These are phyloP conservation scores for Phyllopteryx taeniolatus DNA, from an alignment of 2,113 vertebrate species.

Conservation along the genomic window DNA sequence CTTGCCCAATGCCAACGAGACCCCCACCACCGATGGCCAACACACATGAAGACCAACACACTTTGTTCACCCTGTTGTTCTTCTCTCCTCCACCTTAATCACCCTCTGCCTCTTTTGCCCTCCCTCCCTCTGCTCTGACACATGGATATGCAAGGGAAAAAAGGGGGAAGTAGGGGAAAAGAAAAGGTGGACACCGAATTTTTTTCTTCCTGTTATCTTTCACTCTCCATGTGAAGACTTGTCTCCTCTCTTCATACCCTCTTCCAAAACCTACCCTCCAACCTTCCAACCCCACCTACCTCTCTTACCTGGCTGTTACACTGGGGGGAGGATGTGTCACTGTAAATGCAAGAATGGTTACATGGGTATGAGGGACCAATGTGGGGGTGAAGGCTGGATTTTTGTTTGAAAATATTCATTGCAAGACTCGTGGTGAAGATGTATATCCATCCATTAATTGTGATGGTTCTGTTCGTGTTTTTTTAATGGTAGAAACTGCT, in stretches of 20 bases:
- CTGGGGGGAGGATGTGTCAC: slow-evolving; percentile 49
- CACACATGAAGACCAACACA: slow-evolving; percentile 83
- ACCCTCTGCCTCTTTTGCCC: slow-evolving; percentile 67
- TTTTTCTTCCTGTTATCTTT: slow-evolving; percentile 16
- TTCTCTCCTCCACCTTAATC: slow-evolving; percentile 67
- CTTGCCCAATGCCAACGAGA: slow-evolving; percentile 80
- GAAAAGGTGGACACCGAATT: slow-evolving; percentile 17
- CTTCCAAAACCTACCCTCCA: slow-evolving; percentile 10
- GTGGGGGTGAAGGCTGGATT: slow-evolving; percentile 15
- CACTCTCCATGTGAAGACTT: slow-evolving; percentile 33
- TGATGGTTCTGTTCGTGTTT: slow-evolving; percentile 48
- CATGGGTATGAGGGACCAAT: slow-evolving; percentile 18
- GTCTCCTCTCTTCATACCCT: slow-evolving; percentile 16
- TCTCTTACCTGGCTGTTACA: slow-evolving; percentile 36
- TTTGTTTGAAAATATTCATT: slow-evolving; percentile 27
- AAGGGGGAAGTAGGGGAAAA: slow-evolving; percentile 17
- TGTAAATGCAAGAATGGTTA: slow-evolving; percentile 47
- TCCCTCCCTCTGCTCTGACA: slow-evolving; percentile 59
- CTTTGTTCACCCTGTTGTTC: slow-evolving; percentile 36
- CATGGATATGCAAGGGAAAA: slow-evolving; percentile 31
- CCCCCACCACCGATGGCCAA: slow-evolving; percentile 87
- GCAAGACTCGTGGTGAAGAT: slow-evolving; percentile 20
- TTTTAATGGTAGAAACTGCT: slow-evolving; percentile 47
- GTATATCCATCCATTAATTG: slow-evolving; percentile 56
- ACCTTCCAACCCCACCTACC: background rate